Base-by-base conservation (phyloP, 2,113 vertebrate genomes). In the Neolamprologus tretocephalus region DNA sequence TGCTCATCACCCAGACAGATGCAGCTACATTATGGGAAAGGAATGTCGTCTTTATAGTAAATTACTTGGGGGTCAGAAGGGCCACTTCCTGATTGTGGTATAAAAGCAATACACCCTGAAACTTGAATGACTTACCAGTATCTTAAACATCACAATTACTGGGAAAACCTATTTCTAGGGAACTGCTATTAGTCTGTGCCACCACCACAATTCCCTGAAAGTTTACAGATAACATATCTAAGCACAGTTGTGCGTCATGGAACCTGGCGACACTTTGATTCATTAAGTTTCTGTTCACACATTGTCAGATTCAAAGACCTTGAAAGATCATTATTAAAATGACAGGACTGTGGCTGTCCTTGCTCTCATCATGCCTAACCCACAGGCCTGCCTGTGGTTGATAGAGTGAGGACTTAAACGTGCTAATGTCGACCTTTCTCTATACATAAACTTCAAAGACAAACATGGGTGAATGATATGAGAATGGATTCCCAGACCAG, bases 21-120 rank as follows among this genome's bases (percentile, higher is more conserved):
- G 57, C 75, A 19, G 85, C 73, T 31, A 86, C 84, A 84, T 90
- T 86, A 89, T 94, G 92, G 90, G 89, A 94, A 93, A 78, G 87
- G 87, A 92, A 94, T 92, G 83, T 84, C 1, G 26, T 93, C 83
- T 78, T 90, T 45, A 14, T 14, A 68, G 66, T 31, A n/a, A 68
- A 82, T 91, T n/a, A 82, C 75, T 73, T 47, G 47, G 37, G 82
- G 89, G 87, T 93, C 87, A 81, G 35, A 84, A 42, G 71, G 51
- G 85, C 45, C 54, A 89, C 84, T 94, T 95, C 87, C 93, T 91
- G 73, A 87, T 90, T 80, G 51, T 80, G 82, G 88, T 87, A 80
- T 68, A 80, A 35, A 66, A 82, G 71, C 35, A 75, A 26, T 84
- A 73, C 57, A 63, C 51, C 3, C 14, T 21, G 16, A 75, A 85